These are phyloP conservation scores for Leptinotarsa juncta DNA, from an alignment of 2,888 invertebrate genomes.

Conservation along the genomic window DNA sequence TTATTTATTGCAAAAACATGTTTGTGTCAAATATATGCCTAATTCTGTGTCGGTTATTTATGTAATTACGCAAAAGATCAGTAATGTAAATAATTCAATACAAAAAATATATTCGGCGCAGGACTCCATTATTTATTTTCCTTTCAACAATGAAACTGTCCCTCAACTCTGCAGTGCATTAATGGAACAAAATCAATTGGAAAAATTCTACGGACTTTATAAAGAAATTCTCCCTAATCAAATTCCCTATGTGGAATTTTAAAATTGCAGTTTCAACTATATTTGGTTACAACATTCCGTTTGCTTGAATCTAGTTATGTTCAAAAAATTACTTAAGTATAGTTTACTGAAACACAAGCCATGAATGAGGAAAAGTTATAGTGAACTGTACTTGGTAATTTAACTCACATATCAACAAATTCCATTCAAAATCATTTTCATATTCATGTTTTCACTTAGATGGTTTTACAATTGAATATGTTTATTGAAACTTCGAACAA, in stretches of 20 bases:
- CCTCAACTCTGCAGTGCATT: not conserved
- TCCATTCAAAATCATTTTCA: not conserved
- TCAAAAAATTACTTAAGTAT: no score
- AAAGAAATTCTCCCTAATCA: not conserved
- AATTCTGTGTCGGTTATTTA: no score
- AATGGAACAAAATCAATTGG: not conserved
- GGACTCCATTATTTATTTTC: not conserved
- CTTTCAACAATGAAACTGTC: not conserved
- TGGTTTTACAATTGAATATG: not conserved
- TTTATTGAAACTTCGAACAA: not conserved
- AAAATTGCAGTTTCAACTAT: not conserved
- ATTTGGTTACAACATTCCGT: not conserved
- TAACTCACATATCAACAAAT: no score
- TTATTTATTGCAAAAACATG: not conserved
- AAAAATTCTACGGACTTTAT: no score
- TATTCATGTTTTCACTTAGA: not conserved
- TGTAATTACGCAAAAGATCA: no score
- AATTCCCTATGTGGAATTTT: not conserved
- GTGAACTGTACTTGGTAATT: no score
- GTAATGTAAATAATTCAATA: no score
- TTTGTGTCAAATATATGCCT: not conserved
- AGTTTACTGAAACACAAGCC: no score
- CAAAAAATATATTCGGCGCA: no score
- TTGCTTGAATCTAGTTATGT: no score
- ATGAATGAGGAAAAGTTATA: no score